These are phyloP conservation scores for Urosaurus nigricauda DNA, from an alignment of 2,797 vertebrate genomes.

Conservation along the genomic window DNA sequence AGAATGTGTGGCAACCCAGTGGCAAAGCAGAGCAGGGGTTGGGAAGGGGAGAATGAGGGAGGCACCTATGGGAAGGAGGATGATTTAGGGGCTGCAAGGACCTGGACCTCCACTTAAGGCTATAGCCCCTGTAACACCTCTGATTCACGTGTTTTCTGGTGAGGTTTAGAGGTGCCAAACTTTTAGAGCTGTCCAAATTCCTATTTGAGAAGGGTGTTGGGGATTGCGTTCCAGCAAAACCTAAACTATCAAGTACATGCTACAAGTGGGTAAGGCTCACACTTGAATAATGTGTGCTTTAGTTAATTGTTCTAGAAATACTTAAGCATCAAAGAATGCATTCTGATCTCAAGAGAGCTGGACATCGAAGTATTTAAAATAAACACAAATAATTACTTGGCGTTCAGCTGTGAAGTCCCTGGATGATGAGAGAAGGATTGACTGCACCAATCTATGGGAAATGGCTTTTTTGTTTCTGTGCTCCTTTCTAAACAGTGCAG, in stretches of 20 bases:
- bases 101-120: too few relatives aligned
- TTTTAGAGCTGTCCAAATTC: not conserved
- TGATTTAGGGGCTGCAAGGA: too few relatives aligned
- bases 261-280: not conserved
- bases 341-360: not conserved
- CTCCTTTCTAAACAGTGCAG: not conserved
- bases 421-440: not conserved
- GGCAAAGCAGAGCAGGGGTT: too few relatives aligned
- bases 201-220: not conserved
- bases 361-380: not conserved
- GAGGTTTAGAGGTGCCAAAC: not conserved
- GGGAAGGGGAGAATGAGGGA: too few relatives aligned
- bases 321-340: not conserved
- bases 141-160: not conserved
- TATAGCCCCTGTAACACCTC: not conserved
- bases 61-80: too few relatives aligned
- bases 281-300: not conserved
- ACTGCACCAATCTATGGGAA: not conserved
- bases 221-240: not conserved
- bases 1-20: too few relatives aligned
- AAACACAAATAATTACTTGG: constrained; percentile 2
- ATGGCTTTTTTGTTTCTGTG: not conserved
- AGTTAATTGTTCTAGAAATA: not conserved
- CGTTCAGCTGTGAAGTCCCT: not conserved
- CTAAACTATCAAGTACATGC: not conserved